Evolutionary conservation across 92 coral and sea anemone genomes (phyloP).

Genomic region (Ricordea florida): DNA sequence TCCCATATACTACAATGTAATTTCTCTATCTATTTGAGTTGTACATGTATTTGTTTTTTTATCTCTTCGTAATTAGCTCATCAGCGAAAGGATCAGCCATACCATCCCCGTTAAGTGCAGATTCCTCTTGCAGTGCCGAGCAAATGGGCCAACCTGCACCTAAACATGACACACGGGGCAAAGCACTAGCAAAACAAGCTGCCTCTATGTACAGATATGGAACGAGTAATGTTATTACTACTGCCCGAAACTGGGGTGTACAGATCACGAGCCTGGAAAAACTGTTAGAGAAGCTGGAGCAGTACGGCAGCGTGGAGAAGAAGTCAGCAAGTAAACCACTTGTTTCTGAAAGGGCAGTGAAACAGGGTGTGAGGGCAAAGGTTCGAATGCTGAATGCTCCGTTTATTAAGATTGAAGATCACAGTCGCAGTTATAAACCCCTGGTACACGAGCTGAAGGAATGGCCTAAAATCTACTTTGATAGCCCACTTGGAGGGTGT

Average conservation of each 20-base stretch:
- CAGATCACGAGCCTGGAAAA: conserved; percentile 66
- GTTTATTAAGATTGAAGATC: conserved; percentile 94
- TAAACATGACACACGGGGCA: conserved; percentile 77
- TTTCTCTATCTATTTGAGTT: too few relatives aligned
- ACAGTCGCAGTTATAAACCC: conserved; percentile 83
- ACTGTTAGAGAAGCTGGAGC: conserved; percentile 65
- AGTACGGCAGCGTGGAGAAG: conserved; percentile 45
- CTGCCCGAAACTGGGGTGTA: conserved; percentile 93
- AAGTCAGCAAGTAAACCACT: conserved; percentile 50
- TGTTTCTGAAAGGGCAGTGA: conserved; percentile 20
- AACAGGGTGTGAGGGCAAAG: conserved; percentile 60
- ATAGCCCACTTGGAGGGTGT: conserved; percentile 69
- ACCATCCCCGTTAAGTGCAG: conserved; percentile 90
- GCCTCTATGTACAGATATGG: conserved; percentile 72
- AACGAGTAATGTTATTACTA: conserved; percentile 76
- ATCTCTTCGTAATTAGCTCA: conserved; percentile 43
- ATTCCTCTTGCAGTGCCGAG: conserved; percentile 84
- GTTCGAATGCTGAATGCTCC: conserved; percentile 75
- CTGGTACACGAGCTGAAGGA: conserved; percentile 91
- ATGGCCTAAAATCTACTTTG: conserved; percentile 89
- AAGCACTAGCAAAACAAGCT: conserved; percentile 76
- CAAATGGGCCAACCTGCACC: conserved; percentile 45
- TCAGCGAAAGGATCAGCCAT: conserved; percentile 68
- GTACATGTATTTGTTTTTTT: neutral
- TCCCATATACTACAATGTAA: too few relatives aligned